These are phyloP conservation scores for Forpus xanthops DNA, from an alignment of 2,797 vertebrate species.

Conservation along the genomic window DNA sequence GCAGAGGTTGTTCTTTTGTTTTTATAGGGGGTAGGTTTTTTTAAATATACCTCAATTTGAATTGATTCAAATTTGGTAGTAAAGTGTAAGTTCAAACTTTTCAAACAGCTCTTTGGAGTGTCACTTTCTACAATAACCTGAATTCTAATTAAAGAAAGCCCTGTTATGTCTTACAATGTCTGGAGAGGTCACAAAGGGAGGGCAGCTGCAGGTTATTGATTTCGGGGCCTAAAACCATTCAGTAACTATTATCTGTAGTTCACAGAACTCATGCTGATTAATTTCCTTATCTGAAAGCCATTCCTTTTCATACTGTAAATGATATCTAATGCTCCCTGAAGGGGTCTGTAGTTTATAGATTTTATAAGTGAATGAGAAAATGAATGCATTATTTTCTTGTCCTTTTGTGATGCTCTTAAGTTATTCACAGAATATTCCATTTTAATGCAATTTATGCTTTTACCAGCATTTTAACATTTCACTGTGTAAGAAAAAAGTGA, in stretches of 20 bases:
- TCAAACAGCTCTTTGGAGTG: not conserved
- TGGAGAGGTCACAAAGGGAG: not conserved
- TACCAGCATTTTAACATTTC: constrained; percentile 37
- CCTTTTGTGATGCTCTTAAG: not conserved
- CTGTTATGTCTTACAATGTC: not conserved
- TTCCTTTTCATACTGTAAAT: not conserved
- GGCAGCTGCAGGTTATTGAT: not conserved
- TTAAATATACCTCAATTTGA: not conserved
- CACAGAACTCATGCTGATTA: not conserved
- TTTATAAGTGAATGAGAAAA: constrained; percentile 31
- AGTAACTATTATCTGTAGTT: constrained; percentile 6
- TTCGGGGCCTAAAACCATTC: not conserved
- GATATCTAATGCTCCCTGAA: not conserved
- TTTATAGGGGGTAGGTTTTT: not conserved
- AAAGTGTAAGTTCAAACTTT: not conserved
- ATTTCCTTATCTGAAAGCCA: constrained; percentile 1
- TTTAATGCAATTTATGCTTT: constrained; percentile 48
- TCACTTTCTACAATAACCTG: not conserved
- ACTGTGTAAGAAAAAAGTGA: not conserved
- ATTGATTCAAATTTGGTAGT: not conserved
- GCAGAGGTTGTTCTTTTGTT: not conserved
- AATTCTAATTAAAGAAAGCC: not conserved
- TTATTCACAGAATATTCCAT: constrained; percentile 32
- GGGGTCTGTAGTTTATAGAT: not conserved
- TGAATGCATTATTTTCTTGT: constrained; percentile 26